Evolutionary conservation across 1,140 invertebrate species (phyloP), one percentile per base, ranked within the genome.

Genomic region (Drosophila sturtevanti): DNA sequence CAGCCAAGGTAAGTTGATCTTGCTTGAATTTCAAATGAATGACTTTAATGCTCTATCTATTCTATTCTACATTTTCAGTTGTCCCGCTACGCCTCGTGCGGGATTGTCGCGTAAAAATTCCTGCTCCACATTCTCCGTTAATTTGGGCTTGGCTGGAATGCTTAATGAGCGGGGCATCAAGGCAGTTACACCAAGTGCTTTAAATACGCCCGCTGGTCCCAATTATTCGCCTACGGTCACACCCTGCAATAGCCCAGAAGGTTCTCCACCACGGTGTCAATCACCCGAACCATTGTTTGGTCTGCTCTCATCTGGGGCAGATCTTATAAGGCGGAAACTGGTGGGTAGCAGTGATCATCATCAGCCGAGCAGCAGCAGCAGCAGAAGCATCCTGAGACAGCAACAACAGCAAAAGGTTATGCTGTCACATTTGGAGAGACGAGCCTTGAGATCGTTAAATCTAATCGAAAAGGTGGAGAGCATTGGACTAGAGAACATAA

Each of bases 151-250:
- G 6, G 97, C 97, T 0, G 95, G 96, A 72, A 95, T 97, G 92
- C 92, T 97, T 9, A 95, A 96, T 67, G 96, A 97, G 87, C 93
- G 96, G 70, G 96, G 96, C 35, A 96, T 96, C 55, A 95, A 95
- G 89, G 95, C 95, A 48, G 94, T 94, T 0, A 95, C 95, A 16
- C 94, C 94, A 54, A 95, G 94, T 18, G 94, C 94, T 14, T 90
- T 95, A 0, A 93, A 94, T 35, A 95, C 96, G 0, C 96, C 96
- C 0, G 94, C 93, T 69, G 95, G 94, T 34, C 93, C 93, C 1
- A 95, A 95, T 78, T 94, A 94, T 71, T 95, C 95, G 1, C 96
- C 96, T 4, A 97, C 96, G 0, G 95, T 96, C 0, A 97, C 96
- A 12, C 97, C 97, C 2, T 96, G 95, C 76, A 97, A 97, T 72